Conservation (phyloP, 1,140 invertebrate species). For the Ladona fulva region DNA sequence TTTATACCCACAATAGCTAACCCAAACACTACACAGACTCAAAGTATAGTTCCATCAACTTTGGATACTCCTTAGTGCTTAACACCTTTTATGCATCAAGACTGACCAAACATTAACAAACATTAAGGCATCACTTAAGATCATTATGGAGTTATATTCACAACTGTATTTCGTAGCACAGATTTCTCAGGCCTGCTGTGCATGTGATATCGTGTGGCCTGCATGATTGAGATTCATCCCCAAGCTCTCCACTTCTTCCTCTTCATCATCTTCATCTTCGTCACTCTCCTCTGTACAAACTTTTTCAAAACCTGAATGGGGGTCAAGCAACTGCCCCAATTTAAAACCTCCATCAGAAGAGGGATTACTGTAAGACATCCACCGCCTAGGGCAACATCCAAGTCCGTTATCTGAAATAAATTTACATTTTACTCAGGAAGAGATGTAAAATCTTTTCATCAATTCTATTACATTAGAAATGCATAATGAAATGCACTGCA, state of each 20-base stretch:
- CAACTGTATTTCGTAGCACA: background rate
- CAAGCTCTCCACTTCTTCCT: background rate
- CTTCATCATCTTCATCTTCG: conserved; percentile 21
- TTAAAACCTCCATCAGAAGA: conserved; percentile 25
- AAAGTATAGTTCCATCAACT: background rate
- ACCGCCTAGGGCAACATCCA: conserved; percentile 22
- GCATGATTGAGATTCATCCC: background rate
- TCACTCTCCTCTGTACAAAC: conserved; percentile 32
- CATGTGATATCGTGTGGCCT: background rate
- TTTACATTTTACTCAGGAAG: background rate
- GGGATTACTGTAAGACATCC: conserved; percentile 16
- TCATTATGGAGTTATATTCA: background rate
- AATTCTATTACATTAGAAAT: no score
- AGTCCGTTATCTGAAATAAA: background rate
- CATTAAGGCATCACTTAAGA: background rate
- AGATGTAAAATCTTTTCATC: no score
- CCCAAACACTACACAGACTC: background rate
- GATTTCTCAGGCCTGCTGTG: background rate
- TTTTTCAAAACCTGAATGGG: conserved; percentile 32
- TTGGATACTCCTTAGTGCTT: background rate
- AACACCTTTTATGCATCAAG: background rate
- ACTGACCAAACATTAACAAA: background rate
- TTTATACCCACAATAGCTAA: background rate
- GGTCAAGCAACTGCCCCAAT: conserved; percentile 28
- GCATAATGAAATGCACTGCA: no score